Conservation (phyloP, 2,113 vertebrate genomes). For the Dipodomys ordii region DNA sequence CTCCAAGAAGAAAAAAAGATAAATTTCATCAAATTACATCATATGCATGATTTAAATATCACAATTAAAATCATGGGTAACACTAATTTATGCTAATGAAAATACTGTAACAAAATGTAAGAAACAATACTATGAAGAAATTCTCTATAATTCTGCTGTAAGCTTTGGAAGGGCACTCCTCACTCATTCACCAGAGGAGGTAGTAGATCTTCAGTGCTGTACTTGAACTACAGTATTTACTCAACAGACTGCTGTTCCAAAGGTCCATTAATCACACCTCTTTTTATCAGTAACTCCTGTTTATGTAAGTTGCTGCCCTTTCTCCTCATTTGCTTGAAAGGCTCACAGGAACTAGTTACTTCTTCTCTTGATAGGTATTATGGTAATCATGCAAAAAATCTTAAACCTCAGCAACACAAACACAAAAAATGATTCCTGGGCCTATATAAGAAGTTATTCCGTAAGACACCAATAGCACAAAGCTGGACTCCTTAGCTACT, state of each 20-base stretch:
- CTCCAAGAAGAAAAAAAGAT: too few species aligned
- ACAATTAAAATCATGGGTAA: too few species aligned
- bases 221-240: constrained; percentile 30
- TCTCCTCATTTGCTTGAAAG: constrained; percentile 3
- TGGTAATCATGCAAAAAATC: constrained; percentile 5
- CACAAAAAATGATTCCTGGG: constrained; percentile 18
- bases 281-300: constrained; percentile 39
- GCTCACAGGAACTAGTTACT: constrained; percentile 42
- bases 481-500: too few species aligned
- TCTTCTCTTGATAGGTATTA: background rate
- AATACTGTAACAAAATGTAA: too few species aligned
- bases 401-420: background rate
- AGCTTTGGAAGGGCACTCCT: background rate
- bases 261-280: constrained; percentile 44
- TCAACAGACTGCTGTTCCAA: constrained; percentile 70
- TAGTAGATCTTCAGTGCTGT: background rate
- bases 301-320: constrained; percentile 15
- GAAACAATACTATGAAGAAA: too few species aligned
- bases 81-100: too few species aligned
- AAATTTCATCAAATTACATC: too few species aligned
- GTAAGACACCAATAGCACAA: too few species aligned
- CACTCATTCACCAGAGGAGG: constrained; percentile 49
- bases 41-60: too few species aligned
- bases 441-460: constrained; percentile 1
- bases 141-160: background rate